Evolutionary conservation across 2,113 vertebrate species (phyloP).

Genomic region (Oncorhynchus mykiss): DNA sequence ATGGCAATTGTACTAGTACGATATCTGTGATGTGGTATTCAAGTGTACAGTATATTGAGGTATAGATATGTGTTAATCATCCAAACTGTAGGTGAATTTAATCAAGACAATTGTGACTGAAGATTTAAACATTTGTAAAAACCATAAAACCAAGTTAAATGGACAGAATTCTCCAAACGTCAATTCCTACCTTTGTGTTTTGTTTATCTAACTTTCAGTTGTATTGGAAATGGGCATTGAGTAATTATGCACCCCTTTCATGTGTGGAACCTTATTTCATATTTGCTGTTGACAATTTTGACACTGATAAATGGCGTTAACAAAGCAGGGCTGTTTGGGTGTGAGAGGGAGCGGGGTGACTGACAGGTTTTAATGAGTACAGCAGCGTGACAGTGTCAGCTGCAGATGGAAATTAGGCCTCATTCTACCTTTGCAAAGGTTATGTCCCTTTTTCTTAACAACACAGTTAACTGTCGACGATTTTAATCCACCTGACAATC

Average conservation of each 20-base stretch:
- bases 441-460: conserved; percentile 67
- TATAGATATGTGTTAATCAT: neutral
- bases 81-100: neutral
- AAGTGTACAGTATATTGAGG: neutral
- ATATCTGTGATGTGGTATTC: too few relatives aligned
- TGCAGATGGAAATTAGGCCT: conserved; percentile 69
- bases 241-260: conserved; percentile 43
- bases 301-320: conserved; percentile 70
- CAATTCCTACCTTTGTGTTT: conserved; percentile 31
- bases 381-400: conserved; percentile 65
- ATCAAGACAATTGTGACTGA: conserved; percentile 15
- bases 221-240: conserved; percentile 29
- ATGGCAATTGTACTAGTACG: conserved; percentile 8
- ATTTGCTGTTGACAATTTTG: conserved; percentile 60
- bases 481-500: conserved; percentile 46
- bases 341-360: conserved; percentile 51
- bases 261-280: conserved; percentile 55
- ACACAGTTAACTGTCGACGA: conserved; percentile 51
- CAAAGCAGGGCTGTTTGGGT: conserved; percentile 51
- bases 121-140: conserved; percentile 1
- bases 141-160: conserved; percentile 8
- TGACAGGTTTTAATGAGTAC: conserved; percentile 73
- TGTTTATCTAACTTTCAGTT: conserved; percentile 43
- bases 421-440: conserved; percentile 71
- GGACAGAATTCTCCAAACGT: conserved; percentile 26